Base-by-base conservation (phyloP, 2,113 vertebrate species). In the Martes martes region DNA sequence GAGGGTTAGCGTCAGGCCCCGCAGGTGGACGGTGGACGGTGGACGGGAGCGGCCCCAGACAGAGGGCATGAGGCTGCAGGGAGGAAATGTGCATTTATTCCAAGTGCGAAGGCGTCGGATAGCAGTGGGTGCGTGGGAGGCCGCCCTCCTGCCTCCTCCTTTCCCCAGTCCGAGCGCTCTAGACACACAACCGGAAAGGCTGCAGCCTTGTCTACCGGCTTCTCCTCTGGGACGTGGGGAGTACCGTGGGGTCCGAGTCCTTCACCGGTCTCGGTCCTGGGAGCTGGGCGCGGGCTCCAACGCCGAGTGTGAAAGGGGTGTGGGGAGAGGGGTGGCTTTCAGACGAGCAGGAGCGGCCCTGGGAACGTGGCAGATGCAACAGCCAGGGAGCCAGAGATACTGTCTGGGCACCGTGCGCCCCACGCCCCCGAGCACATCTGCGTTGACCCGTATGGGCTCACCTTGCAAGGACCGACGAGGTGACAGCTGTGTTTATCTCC, bases 401-500 rank as follows among this genome's bases (percentile, higher is more conserved):
- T 7, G 0, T 13, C 1, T 13, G 24, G 24, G 45, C 57, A 14
- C 42, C 7, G 18, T 2, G 4, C 23, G 28, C 9, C 18, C 7
- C 6, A 4, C 11, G 9, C 8, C 0, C n/a, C 42, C 1, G 0
- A 15, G 4, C 15, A 13, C 7, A 1, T 28, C 23, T 21, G 42
- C 39, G 69, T 71, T 33, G 18, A 21, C 2, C 0, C 0, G 0
- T 11, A 6, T 2, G 28, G 50, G 26, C 42, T 16, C 11, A 9
- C 28, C 31, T 74, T 21, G 10, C 36, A 23, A n/a, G 65, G 55
- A 14, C 16, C 3, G 28, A 3, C 2, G 1, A 36, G 33, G 15
- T 39, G 26, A 16, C 18, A 6, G 18, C 71, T 23, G 26, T 1
- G 4, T 6, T 8, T 7, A 8, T 11, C 59, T 90, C 50, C n/a